A percentile compares a stretch with the other conserved stretches of the same genome.
Evolutionary conservation across 2,888 invertebrate species (phyloP).

Genomic region (Gonocerus acuteangulatus): DNA sequence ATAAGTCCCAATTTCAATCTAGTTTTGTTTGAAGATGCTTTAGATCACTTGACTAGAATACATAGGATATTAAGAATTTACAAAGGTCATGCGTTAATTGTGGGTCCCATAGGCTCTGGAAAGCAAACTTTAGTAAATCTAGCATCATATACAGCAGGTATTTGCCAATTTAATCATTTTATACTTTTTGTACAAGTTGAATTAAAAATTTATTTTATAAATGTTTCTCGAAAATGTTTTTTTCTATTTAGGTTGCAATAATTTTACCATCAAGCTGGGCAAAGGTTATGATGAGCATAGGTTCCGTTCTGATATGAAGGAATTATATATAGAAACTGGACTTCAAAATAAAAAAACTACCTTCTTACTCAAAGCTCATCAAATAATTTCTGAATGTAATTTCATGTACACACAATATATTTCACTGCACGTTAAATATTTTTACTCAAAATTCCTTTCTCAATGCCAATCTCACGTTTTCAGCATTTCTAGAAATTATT

Average conservation of each 20-base stretch:
- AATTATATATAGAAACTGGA: constrained; percentile 66
- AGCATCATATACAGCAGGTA: constrained; percentile 73
- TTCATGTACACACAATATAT: no score
- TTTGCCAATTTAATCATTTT: background rate
- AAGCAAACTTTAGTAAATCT: constrained; percentile 74
- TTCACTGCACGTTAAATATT: no score
- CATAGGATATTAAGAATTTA: constrained; percentile 78
- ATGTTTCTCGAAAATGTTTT: no score
- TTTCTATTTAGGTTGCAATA: constrained; percentile 26
- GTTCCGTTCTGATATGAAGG: constrained; percentile 81
- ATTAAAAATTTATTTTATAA: no score
- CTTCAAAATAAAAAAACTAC: constrained; percentile 69
- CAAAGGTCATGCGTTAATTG: constrained; percentile 72
- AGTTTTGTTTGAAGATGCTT: constrained; percentile 83
- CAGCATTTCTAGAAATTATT: no score
- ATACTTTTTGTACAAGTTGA: no score
- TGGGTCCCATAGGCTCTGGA: constrained; percentile 85
- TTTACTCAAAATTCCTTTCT: no score
- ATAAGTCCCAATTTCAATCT: constrained; percentile 61
- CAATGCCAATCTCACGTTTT: no score
- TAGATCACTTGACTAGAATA: constrained; percentile 81
- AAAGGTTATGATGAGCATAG: constrained; percentile 74
- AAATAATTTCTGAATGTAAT: constrained; percentile 67
- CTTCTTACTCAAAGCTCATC: constrained; percentile 76
- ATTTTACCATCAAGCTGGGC: constrained; percentile 73